Percentiles rank a stretch among this genome's conserved stretches.
phyloP scores from a whole-genome alignment of 2,113 vertebrate species.

The Calypte anna region DNA sequence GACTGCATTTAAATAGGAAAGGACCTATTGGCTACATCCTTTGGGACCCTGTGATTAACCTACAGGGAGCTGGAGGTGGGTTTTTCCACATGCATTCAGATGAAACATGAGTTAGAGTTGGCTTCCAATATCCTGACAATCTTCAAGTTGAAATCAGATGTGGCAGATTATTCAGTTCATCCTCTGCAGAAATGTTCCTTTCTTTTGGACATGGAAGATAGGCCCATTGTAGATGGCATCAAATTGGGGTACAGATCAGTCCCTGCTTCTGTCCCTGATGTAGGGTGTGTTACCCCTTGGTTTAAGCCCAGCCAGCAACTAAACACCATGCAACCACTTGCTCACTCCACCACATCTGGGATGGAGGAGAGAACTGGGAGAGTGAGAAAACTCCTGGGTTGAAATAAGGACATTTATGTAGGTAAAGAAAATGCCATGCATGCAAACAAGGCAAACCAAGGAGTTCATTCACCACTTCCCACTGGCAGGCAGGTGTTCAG shows the following conservation, averaged over 20 bases:
- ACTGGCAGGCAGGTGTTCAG: too few relatives aligned
- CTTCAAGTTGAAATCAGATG: not conserved
- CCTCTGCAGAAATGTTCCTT: not conserved
- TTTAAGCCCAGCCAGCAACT: too few relatives aligned
- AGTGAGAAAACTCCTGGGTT: too few relatives aligned
- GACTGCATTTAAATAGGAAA: slow-evolving; percentile 56
- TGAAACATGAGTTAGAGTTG: not conserved
- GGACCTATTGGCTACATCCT: slow-evolving; percentile 43
- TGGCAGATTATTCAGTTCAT: not conserved
- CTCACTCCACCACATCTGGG: too few relatives aligned
- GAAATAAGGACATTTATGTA: too few relatives aligned
- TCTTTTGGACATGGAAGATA: not conserved
- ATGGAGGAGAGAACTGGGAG: too few relatives aligned
- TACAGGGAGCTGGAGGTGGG: slow-evolving; percentile 17
- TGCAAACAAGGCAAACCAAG: too few relatives aligned
- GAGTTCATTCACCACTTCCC: too few relatives aligned
- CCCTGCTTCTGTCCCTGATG: not conserved
- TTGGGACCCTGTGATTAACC: slow-evolving; percentile 57
- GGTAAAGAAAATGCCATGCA: too few relatives aligned
- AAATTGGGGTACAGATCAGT: not conserved
- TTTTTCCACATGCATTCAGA: slow-evolving; percentile 25
- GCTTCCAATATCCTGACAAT: not conserved
- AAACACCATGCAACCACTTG: too few relatives aligned
- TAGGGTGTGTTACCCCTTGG: not conserved
- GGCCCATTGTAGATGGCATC: not conserved